Conservation (phyloP, 2,797 vertebrate species). For the Ambastaia sidthimunki region DNA sequence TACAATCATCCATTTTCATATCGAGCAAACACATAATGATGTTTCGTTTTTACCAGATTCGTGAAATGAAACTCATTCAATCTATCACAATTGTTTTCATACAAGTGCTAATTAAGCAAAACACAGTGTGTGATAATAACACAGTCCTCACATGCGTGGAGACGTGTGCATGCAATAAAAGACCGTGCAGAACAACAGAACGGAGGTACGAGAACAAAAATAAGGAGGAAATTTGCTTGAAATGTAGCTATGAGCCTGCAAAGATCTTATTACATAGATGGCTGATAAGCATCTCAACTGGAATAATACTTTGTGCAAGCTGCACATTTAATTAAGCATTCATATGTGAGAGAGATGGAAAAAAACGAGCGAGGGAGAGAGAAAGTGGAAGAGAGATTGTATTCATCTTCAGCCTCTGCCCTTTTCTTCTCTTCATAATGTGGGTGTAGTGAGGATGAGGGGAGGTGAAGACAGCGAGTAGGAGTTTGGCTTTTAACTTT, state of each 20-base stretch:
- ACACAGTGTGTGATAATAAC: constrained; percentile 55
- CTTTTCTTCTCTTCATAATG: constrained; percentile 57
- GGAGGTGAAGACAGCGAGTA: constrained; percentile 47
- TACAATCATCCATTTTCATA: constrained; percentile 43
- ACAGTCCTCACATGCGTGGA: constrained; percentile 37
- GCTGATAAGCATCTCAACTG: constrained; percentile 94
- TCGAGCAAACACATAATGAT: constrained; percentile 51
- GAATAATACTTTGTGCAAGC: constrained; percentile 99
- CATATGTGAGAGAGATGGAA: constrained; percentile 70
- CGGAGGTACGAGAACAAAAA: constrained; percentile 73
- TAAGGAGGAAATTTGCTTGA: constrained; percentile 88
- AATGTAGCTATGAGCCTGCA: constrained; percentile 89
- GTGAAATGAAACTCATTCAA: constrained; percentile 1
- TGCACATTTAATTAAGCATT: constrained; percentile 97
- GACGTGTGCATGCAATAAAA: constrained; percentile 54
- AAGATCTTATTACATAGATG: constrained; percentile 94
- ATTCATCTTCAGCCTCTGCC: constrained; percentile 74
- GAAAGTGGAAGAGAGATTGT: constrained; percentile 66
- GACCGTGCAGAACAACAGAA: constrained; percentile 60
- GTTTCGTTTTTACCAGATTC: constrained; percentile 31
- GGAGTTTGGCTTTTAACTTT: constrained; percentile 65
- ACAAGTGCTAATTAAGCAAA: constrained; percentile 57
- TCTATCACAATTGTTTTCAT: constrained; percentile 1
- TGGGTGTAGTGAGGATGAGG: constrained; percentile 41
- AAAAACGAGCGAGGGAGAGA: constrained; percentile 71